Percentiles rank a stretch among this genome's conserved stretches.
Conservation (phyloP, 2,797 vertebrate genomes). For the Sorex maritimensis region DNA sequence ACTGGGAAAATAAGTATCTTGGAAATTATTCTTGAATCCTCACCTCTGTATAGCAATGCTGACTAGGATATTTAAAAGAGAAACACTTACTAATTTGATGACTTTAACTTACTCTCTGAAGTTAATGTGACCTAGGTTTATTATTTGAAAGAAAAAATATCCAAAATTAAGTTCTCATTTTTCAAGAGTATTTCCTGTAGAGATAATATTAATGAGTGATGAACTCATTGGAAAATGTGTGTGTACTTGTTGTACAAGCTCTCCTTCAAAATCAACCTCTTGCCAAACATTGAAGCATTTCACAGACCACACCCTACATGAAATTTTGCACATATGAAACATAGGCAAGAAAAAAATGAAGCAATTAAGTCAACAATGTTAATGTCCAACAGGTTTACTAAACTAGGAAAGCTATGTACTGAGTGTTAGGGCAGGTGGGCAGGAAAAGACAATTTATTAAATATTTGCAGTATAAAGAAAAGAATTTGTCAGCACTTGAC, state of each 20-base stretch:
- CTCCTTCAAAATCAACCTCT: constrained; percentile 56
- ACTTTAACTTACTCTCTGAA: constrained; percentile 46
- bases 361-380: constrained; percentile 31
- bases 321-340: constrained; percentile 50
- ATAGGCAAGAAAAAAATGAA: constrained; percentile 15
- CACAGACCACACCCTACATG: constrained; percentile 23
- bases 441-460: constrained; percentile 33
- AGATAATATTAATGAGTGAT: not conserved
- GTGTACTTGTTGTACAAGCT: not conserved
- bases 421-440: not conserved
- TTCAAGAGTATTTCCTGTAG: constrained; percentile 51
- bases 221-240: constrained; percentile 60
- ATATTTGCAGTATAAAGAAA: not conserved
- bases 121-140: not conserved
- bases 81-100: constrained; percentile 10
- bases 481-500: constrained; percentile 42
- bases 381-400: constrained; percentile 60
- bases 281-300: constrained; percentile 51
- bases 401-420: constrained; percentile 43
- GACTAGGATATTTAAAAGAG: constrained; percentile 17
- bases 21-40: not conserved
- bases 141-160: constrained; percentile 18
- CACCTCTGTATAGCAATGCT: not conserved
- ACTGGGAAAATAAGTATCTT: not conserved
- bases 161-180: not conserved